Conservation (phyloP, 2,113 vertebrate genomes). For the Eurystomus gularis region DNA sequence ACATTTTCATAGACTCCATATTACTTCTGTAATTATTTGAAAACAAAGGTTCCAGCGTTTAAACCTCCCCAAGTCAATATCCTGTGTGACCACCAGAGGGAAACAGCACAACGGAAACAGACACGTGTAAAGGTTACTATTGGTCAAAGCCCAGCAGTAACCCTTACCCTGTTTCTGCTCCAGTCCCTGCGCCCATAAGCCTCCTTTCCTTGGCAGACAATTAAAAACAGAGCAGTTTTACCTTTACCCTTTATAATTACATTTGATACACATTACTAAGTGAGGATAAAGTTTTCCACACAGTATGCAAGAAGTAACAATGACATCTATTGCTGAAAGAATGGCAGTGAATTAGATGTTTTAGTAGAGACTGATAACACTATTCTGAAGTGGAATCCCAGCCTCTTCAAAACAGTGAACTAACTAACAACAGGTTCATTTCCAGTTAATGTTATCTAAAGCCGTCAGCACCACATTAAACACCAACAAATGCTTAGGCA, state of each 20-base stretch:
- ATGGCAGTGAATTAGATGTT: background rate
- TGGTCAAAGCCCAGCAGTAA: constrained; percentile 78
- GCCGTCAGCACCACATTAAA: background rate
- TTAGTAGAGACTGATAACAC: background rate
- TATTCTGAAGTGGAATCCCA: background rate
- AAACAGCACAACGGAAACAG: background rate
- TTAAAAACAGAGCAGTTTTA: background rate
- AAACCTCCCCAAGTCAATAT: background rate
- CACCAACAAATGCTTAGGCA: background rate
- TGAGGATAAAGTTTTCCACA: background rate
- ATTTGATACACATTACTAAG: background rate
- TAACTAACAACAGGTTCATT: background rate
- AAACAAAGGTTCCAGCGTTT: background rate
- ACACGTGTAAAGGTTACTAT: constrained; percentile 69
- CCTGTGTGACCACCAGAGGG: constrained; percentile 68
- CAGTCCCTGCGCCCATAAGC: background rate
- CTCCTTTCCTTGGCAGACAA: background rate
- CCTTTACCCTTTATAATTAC: constrained; percentile 49
- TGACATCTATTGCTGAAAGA: background rate
- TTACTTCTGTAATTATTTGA: background rate
- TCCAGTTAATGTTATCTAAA: background rate
- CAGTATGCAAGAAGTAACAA: background rate
- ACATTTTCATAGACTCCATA: background rate
- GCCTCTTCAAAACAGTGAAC: background rate
- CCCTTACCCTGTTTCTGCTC: constrained; percentile 37